phyloP scores from a whole-genome alignment of 2,888 invertebrate genomes.

The Serrognathus titanus region DNA sequence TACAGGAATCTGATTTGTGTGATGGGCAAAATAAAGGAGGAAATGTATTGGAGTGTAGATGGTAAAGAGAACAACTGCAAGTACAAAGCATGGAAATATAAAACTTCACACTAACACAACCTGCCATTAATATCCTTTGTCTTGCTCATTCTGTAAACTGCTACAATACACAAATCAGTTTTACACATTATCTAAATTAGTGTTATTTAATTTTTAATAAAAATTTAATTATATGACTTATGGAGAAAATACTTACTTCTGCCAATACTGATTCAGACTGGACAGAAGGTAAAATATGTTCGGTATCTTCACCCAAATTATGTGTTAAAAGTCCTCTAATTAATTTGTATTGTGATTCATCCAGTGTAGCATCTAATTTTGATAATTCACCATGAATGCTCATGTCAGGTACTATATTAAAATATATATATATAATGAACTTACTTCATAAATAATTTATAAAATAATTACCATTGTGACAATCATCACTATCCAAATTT shows the following conservation, averaged over 20 bases:
- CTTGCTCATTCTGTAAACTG: too few relatives aligned
- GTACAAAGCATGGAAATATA: too few relatives aligned
- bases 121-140: too few relatives aligned
- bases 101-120: too few relatives aligned
- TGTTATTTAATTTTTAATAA: too few relatives aligned
- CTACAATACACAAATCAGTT: too few relatives aligned
- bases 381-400: conserved; percentile 81
- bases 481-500: conserved; percentile 64
- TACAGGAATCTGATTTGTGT: too few relatives aligned
- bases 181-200: too few relatives aligned
- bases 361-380: conserved; percentile 77
- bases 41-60: too few relatives aligned
- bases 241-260: conserved; percentile 30
- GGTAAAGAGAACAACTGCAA: too few relatives aligned
- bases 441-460: neutral
- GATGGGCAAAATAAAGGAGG: neutral
- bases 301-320: conserved; percentile 85
- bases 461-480: conserved; percentile 37
- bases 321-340: conserved; percentile 82
- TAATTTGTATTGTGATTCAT: conserved; percentile 81
- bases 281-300: conserved; percentile 56
- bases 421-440: neutral
- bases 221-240: too few relatives aligned
- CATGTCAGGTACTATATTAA: conserved; percentile 68
- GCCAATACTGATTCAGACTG: conserved; percentile 33